Conservation (phyloP, 53 echinoderm and acorn worm genomes). For the Echinarachnius parma region DNA sequence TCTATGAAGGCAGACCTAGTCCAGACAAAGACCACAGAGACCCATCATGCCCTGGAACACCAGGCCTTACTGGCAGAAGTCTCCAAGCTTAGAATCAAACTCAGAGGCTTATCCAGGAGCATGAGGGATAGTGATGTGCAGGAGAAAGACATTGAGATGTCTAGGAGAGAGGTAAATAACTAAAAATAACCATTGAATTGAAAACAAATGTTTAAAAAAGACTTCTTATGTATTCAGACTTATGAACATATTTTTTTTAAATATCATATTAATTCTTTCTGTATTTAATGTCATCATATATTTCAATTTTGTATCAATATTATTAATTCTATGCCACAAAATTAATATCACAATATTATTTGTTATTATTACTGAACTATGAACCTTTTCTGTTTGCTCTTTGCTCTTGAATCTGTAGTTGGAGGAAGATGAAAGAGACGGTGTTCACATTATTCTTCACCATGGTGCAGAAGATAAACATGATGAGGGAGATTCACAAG, state of each 20-base stretch:
- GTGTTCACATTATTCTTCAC: background rate
- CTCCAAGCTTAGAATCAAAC: slow-evolving; percentile 12
- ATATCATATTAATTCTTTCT: too few relatives aligned
- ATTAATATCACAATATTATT: too few relatives aligned
- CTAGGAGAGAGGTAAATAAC: background rate
- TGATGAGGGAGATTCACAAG: background rate
- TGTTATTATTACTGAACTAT: too few relatives aligned
- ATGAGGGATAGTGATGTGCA: background rate
- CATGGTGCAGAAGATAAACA: background rate
- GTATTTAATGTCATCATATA: too few relatives aligned
- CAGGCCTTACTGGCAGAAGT: slow-evolving; percentile 20
- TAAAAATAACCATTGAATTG: too few relatives aligned
- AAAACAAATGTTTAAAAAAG: too few relatives aligned
- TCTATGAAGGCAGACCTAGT: slow-evolving; percentile 34
- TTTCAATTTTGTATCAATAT: too few relatives aligned
- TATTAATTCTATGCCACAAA: too few relatives aligned
- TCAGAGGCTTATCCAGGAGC: background rate
- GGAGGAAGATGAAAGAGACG: background rate
- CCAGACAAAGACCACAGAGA: slow-evolving; percentile 15
- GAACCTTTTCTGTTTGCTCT: background rate
- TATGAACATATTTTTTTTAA: too few relatives aligned
- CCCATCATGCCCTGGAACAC: slow-evolving; percentile 14
- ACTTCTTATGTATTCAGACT: too few relatives aligned
- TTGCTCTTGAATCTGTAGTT: background rate
- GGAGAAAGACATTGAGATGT: background rate